Percentiles rank a stretch among this genome's conserved stretches.
These are phyloP conservation scores for Sphyrna mokarran DNA, from an alignment of 2,113 vertebrate genomes.

Conservation along the genomic window DNA sequence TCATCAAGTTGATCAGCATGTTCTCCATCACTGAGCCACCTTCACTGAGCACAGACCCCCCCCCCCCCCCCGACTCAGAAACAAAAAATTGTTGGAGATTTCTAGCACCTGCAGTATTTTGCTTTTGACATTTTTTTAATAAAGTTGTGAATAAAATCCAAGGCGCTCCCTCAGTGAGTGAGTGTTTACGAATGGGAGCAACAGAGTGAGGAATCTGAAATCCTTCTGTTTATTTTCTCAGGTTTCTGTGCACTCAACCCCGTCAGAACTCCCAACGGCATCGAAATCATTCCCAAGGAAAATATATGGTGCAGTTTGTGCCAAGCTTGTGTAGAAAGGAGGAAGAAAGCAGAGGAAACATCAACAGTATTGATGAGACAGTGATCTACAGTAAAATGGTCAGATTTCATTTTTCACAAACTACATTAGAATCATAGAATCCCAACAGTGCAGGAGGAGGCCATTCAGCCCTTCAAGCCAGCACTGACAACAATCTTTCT, in stretches of 20 bases:
- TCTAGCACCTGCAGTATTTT: background rate
- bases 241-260: constrained; percentile 56
- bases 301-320: constrained; percentile 60
- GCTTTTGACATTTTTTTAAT: background rate
- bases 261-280: constrained; percentile 51
- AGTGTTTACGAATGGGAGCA: background rate
- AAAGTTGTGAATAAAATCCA: background rate
- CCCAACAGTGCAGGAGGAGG: too few species aligned
- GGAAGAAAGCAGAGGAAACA: constrained; percentile 28
- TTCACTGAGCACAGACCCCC: background rate
- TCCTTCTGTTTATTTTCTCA: constrained; percentile 40
- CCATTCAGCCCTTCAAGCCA: too few species aligned
- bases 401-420: background rate
- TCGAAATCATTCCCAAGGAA: constrained; percentile 56
- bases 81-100: background rate
- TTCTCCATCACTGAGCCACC: background rate
- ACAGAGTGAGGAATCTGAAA: constrained; percentile 6
- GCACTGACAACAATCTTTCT: too few species aligned
- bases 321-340: constrained; percentile 46
- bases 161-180: background rate
- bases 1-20: background rate
- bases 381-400: background rate
- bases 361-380: background rate
- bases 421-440: too few species aligned
- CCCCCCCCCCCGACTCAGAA: background rate